These are phyloP conservation scores for Zele albiditarsus DNA, from an alignment of 2,888 invertebrate species.

Conservation along the genomic window DNA sequence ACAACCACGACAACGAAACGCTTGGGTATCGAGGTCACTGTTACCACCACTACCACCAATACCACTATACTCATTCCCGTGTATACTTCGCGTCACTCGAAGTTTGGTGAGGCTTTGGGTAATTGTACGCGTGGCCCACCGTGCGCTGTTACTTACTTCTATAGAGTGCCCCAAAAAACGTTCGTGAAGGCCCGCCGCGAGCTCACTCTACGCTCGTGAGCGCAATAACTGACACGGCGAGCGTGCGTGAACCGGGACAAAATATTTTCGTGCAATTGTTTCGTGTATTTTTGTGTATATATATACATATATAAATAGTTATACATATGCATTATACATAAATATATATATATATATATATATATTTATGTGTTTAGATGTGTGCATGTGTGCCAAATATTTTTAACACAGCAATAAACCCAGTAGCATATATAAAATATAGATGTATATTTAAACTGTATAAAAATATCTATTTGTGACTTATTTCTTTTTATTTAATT, in stretches of 20 bases:
- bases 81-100: constrained; percentile 42
- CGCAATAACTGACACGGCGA: constrained; percentile 25
- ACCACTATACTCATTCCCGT: constrained; percentile 54
- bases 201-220: constrained; percentile 35
- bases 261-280: constrained; percentile 12
- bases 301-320: background rate
- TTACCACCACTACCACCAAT: constrained; percentile 64
- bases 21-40: constrained; percentile 70
- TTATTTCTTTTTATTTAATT: constrained; percentile 1
- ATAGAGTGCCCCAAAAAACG: constrained; percentile 35
- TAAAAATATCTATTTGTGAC: constrained; percentile 14
- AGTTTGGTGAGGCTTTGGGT: constrained; percentile 44
- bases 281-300: background rate
- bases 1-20: constrained; percentile 34
- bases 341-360: background rate
- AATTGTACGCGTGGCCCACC: constrained; percentile 42
- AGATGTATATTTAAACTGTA: background rate
- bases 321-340: constrained; percentile 1
- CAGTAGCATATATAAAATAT: background rate
- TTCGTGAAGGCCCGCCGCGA: constrained; percentile 27
- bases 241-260: constrained; percentile 14
- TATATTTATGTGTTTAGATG: background rate
- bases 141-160: constrained; percentile 19
- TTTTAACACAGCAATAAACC: background rate
- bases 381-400: background rate